Conservation (phyloP, 2,113 vertebrate genomes). For the Carlito syrichta region DNA sequence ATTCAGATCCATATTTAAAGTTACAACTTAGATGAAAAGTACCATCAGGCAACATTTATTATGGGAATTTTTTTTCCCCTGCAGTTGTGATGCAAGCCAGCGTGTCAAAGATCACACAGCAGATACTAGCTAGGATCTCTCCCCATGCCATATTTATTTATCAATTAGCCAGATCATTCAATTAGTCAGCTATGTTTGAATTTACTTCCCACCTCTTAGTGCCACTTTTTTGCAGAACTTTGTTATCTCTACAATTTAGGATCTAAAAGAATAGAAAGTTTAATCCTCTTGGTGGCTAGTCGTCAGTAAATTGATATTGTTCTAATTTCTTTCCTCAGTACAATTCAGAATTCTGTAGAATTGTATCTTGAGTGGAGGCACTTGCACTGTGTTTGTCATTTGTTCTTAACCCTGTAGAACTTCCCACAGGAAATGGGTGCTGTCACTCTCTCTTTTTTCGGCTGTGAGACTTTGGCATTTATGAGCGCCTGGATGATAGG, state of each 20-base stretch:
- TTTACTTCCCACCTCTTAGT: neutral
- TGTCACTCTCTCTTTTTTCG: neutral
- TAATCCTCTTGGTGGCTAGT: neutral
- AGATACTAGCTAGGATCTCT: neutral
- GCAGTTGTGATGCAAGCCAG: neutral
- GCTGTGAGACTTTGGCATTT: slow-evolving; percentile 25
- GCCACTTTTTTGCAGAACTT: neutral
- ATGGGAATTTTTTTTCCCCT: neutral
- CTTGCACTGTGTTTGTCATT: neutral
- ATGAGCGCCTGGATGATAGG: slow-evolving; percentile 44
- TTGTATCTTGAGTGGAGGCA: neutral
- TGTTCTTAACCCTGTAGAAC: slow-evolving; percentile 21
- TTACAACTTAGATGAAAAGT: neutral
- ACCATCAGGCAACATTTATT: neutral
- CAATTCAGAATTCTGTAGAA: neutral
- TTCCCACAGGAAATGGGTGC: neutral
- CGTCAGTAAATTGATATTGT: neutral
- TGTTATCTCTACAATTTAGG: neutral
- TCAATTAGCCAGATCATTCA: neutral
- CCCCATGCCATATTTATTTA: neutral
- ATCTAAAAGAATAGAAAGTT: neutral
- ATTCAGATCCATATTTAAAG: neutral
- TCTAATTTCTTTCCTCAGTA: neutral
- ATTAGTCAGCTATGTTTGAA: neutral
- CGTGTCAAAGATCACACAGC: neutral